Percentiles rank a stretch among this genome's conserved stretches.
These are phyloP conservation scores for Drosophila cognata DNA, from an alignment of 2,888 invertebrate genomes.

Conservation along the genomic window DNA sequence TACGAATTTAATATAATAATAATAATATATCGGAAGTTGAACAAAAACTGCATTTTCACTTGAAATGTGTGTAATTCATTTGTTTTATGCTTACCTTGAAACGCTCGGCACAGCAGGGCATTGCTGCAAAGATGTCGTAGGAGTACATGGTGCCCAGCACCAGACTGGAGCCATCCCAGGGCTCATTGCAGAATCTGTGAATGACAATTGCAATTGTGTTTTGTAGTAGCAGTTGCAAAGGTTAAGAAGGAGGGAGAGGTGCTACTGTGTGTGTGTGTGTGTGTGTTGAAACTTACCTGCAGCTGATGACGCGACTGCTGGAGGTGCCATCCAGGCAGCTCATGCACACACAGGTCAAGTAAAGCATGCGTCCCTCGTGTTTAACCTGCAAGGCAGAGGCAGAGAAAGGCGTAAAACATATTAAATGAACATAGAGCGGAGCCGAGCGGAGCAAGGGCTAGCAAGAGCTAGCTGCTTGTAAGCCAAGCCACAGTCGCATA, in stretches of 20 bases:
- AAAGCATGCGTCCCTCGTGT: conserved; percentile 95
- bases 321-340: conserved; percentile 94
- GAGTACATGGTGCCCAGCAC: conserved; percentile 99
- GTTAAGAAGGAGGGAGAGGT: neutral
- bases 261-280: neutral
- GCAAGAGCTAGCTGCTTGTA: conserved; percentile 2
- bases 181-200: conserved; percentile 90
- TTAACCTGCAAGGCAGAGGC: conserved; percentile 89
- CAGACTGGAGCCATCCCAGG: conserved; percentile 96
- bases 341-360: conserved; percentile 97
- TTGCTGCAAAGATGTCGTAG: conserved; percentile 98
- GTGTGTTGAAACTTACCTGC: conserved; percentile 86
- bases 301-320: conserved; percentile 90
- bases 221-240: neutral
- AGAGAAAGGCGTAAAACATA: conserved; percentile 3
- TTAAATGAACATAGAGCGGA: conserved; percentile 19
- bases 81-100: conserved; percentile 89
- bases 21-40: neutral
- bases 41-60: neutral
- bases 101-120: conserved; percentile 97
- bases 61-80: neutral
- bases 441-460: neutral
- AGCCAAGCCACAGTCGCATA: conserved; percentile 52
- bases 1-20: too few species aligned
- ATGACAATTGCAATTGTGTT: conserved; percentile 1